Evolutionary conservation across 2,888 invertebrate genomes (phyloP).

Genomic region (Liposcelis brunnea): DNA sequence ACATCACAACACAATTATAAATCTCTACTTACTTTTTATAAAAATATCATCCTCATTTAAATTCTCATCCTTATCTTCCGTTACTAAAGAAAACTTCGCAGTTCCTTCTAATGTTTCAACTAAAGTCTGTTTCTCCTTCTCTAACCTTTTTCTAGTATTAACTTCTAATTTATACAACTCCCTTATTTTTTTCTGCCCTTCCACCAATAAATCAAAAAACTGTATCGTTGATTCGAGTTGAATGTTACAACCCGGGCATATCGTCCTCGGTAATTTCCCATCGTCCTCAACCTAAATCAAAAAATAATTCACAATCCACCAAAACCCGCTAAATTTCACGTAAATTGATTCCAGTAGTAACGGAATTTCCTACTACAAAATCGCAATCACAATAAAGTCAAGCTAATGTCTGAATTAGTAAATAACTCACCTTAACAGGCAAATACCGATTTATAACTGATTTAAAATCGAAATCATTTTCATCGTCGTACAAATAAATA

Average conservation of each 20-base stretch:
- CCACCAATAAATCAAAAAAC: constrained; percentile 52
- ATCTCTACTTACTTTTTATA: constrained; percentile 30
- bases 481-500: constrained; percentile 42
- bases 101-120: constrained; percentile 21
- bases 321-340: background rate
- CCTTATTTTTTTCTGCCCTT: constrained; percentile 45
- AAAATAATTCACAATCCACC: constrained; percentile 2
- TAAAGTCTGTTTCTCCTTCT: constrained; percentile 22
- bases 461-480: constrained; percentile 42
- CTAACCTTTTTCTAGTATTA: constrained; percentile 25
- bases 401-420: constrained; percentile 16
- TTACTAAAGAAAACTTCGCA: constrained; percentile 7
- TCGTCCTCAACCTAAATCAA: constrained; percentile 45
- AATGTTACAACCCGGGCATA: constrained; percentile 60
- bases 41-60: constrained; percentile 30
- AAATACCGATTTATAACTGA: constrained; percentile 52
- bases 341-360: background rate
- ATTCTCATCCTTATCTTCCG: constrained; percentile 24
- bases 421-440: constrained; percentile 47
- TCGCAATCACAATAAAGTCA: constrained; percentile 16
- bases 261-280: constrained; percentile 48
- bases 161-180: constrained; percentile 31
- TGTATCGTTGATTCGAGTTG: constrained; percentile 56
- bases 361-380: constrained; percentile 17
- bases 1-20: too few species aligned